Base-by-base conservation (phyloP, 2,113 vertebrate species). In the Python bivittatus region DNA sequence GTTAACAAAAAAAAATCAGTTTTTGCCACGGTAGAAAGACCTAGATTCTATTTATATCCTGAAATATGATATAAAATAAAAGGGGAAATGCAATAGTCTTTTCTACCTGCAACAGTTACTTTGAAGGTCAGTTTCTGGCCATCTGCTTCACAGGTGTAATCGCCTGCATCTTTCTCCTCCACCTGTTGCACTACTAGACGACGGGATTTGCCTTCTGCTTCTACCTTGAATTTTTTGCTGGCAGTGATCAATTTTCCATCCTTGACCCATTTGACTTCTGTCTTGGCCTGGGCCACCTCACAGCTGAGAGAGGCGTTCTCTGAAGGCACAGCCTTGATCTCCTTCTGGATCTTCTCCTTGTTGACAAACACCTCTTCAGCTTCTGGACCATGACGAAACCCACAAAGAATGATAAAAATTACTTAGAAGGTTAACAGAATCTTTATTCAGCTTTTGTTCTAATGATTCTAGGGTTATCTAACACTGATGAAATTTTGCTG, bases 211-310 rank as follows among this genome's bases (percentile, higher is more conserved):
- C 97, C 98, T 91, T 98, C 97, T 92, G 94, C 97, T 96, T 98
- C 97, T 89, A 97, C 94, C 95, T 95, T 97, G 58, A 97, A 93
- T 7, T 94, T 97, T 95, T 95, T 96, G 91, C 97, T 98, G 33
- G 97, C 96, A 86, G 94, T 95, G 93, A 99, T 27, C 92, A 95
- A 89, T 56, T 98, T 98, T 23, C 98, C 97, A 0, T 98, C 97
- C 95, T 98, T 99, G 93, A 96, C 98, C 98, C 98, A 98, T 38
- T 98, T 98, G 92, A 98, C 98, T 4, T 98, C 97, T 0, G 95
- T 97, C 88, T 98, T 98, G 57, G 95, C 94, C 60, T 98, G 98
- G 20, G 96, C 96, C 87, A 98, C 97, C 86, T 95, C 96, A 0
- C 98, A 98, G 94, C 97, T 98, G 91, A 98, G 97, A 0, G 89